Evolutionary conservation across 1,140 invertebrate species (phyloP).

Genomic region (Coptotermes formosanus): DNA sequence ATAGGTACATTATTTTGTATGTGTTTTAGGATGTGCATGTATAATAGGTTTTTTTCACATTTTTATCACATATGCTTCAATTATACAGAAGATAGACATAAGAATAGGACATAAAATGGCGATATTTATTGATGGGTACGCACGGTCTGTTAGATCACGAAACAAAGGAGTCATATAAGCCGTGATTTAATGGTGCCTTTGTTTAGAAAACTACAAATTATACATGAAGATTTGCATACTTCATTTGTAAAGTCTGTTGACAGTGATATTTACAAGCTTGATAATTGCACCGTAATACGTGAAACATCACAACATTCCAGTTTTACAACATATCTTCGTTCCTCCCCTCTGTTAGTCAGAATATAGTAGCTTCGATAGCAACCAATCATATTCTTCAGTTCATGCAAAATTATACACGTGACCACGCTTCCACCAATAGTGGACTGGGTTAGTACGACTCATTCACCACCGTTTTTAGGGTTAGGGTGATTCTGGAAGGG

Average conservation of each 20-base stretch:
- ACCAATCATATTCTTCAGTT: constrained; percentile 27
- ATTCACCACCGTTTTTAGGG: constrained; percentile 32
- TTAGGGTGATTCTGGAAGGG: constrained; percentile 28
- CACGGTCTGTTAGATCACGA: constrained; percentile 1
- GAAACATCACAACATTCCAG: background rate
- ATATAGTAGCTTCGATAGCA: constrained; percentile 27
- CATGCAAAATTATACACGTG: constrained; percentile 27
- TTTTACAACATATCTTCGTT: background rate
- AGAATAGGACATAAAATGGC: background rate
- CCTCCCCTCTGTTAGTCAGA: background rate
- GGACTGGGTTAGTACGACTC: constrained; percentile 26
- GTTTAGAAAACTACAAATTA: background rate
- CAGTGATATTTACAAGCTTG: background rate
- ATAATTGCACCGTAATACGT: background rate
- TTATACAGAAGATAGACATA: background rate
- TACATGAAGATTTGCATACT: background rate
- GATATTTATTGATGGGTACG: background rate
- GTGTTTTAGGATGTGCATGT: too few species aligned
- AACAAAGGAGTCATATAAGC: background rate
- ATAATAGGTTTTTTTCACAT: too few species aligned
- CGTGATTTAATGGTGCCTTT: background rate
- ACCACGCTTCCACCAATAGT: constrained; percentile 28
- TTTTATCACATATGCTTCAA: too few species aligned
- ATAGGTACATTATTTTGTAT: too few species aligned
- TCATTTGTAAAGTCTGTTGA: background rate